Conservation (phyloP, 1,140 invertebrate species). For the Euura lappo region DNA sequence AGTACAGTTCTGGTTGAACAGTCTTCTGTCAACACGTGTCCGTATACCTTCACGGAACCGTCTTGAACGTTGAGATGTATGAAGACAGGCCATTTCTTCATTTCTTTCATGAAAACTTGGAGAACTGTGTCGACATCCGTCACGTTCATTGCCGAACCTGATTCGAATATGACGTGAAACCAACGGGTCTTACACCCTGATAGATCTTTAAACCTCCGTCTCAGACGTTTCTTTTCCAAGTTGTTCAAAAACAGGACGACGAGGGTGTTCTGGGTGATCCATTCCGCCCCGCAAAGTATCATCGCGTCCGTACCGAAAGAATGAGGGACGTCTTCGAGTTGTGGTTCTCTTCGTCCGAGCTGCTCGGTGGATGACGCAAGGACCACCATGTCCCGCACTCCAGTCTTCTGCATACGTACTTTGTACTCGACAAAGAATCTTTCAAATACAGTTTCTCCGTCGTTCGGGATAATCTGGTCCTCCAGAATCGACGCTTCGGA, state of each 20-base stretch:
- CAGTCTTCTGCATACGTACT: not conserved
- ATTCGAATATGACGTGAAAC: not conserved
- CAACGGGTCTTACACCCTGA: no score
- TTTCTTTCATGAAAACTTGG: not conserved
- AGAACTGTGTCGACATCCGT: not conserved
- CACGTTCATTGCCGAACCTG: not conserved
- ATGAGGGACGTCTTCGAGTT: no score
- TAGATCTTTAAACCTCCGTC: no score
- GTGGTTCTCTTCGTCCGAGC: not conserved
- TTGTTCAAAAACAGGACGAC: no score
- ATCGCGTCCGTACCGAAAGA: no score
- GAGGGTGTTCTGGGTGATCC: no score
- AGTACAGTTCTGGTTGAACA: not conserved
- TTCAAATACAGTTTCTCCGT: not conserved
- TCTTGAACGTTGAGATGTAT: not conserved
- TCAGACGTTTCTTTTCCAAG: no score
- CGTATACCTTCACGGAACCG: not conserved
- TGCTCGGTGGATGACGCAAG: not conserved
- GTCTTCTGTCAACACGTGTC: not conserved
- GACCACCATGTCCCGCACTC: not conserved
- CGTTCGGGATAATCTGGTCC: not conserved
- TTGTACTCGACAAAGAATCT: not conserved
- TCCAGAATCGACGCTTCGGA: no score
- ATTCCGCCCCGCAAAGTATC: no score
- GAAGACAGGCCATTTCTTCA: not conserved